Evolutionary conservation across 2,113 vertebrate genomes (phyloP).

Genomic region (Pygoscelis adeliae): DNA sequence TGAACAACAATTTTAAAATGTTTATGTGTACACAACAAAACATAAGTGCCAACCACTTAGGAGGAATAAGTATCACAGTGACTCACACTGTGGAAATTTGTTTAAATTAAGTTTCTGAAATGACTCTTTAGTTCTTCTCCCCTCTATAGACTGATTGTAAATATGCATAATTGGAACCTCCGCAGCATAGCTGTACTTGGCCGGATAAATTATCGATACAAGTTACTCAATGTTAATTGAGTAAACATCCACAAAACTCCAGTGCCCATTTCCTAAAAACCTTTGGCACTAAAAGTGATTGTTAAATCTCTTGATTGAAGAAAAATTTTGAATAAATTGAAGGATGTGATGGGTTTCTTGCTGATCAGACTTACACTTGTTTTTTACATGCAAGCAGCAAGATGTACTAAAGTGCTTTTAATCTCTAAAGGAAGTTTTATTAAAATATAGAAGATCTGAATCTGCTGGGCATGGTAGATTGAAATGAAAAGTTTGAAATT

Average conservation of each 20-base stretch:
- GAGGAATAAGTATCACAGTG: neutral
- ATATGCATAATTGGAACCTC: neutral
- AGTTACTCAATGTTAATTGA: neutral
- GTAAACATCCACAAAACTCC: neutral
- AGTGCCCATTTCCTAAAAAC: neutral
- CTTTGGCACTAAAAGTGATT: neutral
- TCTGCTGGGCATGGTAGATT: neutral
- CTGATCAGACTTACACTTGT: neutral
- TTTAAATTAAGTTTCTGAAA: neutral
- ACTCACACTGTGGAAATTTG: neutral
- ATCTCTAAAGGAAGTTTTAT: neutral
- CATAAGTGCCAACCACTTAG: neutral
- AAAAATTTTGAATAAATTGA: neutral
- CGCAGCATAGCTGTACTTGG: neutral
- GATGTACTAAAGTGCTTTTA: neutral
- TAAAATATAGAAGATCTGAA: neutral
- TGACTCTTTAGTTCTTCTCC: neutral
- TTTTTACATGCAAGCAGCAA: neutral
- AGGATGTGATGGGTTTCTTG: neutral
- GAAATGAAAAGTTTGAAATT: neutral
- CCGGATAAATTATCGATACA: neutral
- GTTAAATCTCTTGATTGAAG: neutral
- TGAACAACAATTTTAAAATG: neutral
- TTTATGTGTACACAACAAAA: neutral
- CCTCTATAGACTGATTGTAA: neutral